Conservation (phyloP, 1,140 invertebrate species). For the Daktulosphaira vitifoliae region DNA sequence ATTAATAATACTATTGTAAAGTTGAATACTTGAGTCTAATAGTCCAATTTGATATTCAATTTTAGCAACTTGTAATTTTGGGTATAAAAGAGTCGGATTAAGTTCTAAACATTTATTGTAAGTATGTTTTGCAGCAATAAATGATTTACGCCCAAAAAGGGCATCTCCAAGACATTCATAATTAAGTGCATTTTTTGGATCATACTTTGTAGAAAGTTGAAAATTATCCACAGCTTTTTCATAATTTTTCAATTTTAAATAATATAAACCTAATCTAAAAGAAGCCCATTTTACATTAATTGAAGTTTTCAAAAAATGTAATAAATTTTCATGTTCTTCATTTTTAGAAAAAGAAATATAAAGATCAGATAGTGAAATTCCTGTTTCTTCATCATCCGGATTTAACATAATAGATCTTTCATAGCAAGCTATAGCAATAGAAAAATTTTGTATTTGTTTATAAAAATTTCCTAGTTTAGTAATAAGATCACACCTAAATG, state of each 20-base stretch:
- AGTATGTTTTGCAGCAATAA: slow-evolving; percentile 17
- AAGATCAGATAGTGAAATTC: neutral
- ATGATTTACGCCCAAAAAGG: neutral
- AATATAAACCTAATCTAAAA: slow-evolving; percentile 9
- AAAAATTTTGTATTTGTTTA: slow-evolving; percentile 3
- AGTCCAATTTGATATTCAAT: slow-evolving; percentile 9
- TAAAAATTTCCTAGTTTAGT: slow-evolving; percentile 20
- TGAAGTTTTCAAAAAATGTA: slow-evolving; percentile 2
- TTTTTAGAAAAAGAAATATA: neutral
- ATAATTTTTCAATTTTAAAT: slow-evolving; percentile 12
- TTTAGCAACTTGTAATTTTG: slow-evolving; percentile 14
- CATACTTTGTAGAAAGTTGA: slow-evolving; percentile 10
- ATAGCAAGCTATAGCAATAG: slow-evolving; percentile 8
- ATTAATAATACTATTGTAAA: neutral
- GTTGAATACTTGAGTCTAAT: slow-evolving; percentile 3
- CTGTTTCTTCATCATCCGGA: slow-evolving; percentile 17
- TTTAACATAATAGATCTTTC: slow-evolving; percentile 16
- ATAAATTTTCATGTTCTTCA: slow-evolving; percentile 7
- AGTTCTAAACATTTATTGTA: slow-evolving; percentile 12
- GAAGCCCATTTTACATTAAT: slow-evolving; percentile 9
- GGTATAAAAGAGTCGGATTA: slow-evolving; percentile 1
- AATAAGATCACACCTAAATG: slow-evolving; percentile 11
- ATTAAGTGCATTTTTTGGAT: neutral
- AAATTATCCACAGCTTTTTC: slow-evolving; percentile 16
- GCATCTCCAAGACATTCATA: slow-evolving; percentile 15